Base-by-base conservation (phyloP, 1,140 invertebrate genomes). In the Pseudoatta argentina region DNA sequence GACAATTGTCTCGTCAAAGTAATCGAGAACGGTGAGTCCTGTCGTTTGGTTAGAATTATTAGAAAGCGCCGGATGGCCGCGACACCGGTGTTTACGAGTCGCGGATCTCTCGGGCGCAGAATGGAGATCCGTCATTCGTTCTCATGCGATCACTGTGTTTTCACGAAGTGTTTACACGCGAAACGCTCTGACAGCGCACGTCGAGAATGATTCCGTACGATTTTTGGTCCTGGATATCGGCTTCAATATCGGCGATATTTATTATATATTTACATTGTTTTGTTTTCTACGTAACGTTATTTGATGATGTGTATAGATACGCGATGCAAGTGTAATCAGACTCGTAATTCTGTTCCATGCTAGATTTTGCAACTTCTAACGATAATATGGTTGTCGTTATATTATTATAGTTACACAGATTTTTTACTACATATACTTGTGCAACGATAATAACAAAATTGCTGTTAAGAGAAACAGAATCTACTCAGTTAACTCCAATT, bases 1-100 rank as follows among this genome's bases (percentile, higher is more conserved):
- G 57, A 14, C 16, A 34, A 44, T 3, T 34, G 12, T 51, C 39
- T 69, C 34, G 8, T 63, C 24, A 4, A 18, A 8, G 16, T 57
- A 30, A 55, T 16, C 30, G 7, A 27, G 77, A 57, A 8, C 61
- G 61, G 76, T 79, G 61, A 71, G 66, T 57, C 2, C 30, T 1
- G 10, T 51, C 24, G n/a, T 24, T 71, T 81, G 78, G 78, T 81
- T 81, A 81, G 78, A 34, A 51, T 81, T 66, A 66, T 81, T 81
- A 81, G 78, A 34, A 34, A 21, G 30, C 21, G 10, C 21, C 30
- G 53, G 34, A 27, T 12, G 30, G 21, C 10, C 10, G 51, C 64
- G 21, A 71, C 64, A 78, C 78, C 63, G 66, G 78, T 81, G 53
- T 81, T 71, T 71, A 81, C 77, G 61, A 66, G 24, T 78, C 24